These are phyloP conservation scores for Cygnus buccinator DNA, from an alignment of 2,113 vertebrate species.

Conservation along the genomic window DNA sequence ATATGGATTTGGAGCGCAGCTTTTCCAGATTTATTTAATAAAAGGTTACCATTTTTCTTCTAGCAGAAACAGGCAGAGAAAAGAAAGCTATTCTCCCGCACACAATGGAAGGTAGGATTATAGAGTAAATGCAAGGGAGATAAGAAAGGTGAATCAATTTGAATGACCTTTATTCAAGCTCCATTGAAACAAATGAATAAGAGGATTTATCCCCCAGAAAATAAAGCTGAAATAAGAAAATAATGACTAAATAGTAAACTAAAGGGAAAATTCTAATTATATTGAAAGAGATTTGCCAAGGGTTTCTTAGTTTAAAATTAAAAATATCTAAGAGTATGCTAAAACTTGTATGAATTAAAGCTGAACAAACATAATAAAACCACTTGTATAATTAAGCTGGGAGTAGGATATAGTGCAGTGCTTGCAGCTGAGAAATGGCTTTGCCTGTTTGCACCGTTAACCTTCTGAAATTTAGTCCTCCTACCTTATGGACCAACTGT, in stretches of 20 bases:
- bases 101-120: constrained; percentile 70
- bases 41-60: constrained; percentile 66
- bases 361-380: constrained; percentile 50
- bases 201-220: constrained; percentile 72
- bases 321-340: constrained; percentile 33
- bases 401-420: background rate
- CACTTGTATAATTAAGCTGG: background rate
- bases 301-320: constrained; percentile 60
- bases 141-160: constrained; percentile 72
- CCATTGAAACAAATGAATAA: constrained; percentile 73
- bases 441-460: constrained; percentile 55
- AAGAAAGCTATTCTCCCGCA: constrained; percentile 48
- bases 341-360: constrained; percentile 57
- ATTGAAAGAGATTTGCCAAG: constrained; percentile 30
- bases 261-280: constrained; percentile 59
- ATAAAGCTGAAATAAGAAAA: constrained; percentile 58
- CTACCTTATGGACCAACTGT: constrained; percentile 26
- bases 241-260: constrained; percentile 63
- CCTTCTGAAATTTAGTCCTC: constrained; percentile 26
- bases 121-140: constrained; percentile 53
- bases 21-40: constrained; percentile 68
- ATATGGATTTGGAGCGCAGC: constrained; percentile 62
- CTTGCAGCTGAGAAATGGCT: constrained; percentile 37
- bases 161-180: constrained; percentile 76
- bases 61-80: constrained; percentile 36